Base-by-base conservation (phyloP, 2,113 vertebrate species). In the Microcebus jonahi region DNA sequence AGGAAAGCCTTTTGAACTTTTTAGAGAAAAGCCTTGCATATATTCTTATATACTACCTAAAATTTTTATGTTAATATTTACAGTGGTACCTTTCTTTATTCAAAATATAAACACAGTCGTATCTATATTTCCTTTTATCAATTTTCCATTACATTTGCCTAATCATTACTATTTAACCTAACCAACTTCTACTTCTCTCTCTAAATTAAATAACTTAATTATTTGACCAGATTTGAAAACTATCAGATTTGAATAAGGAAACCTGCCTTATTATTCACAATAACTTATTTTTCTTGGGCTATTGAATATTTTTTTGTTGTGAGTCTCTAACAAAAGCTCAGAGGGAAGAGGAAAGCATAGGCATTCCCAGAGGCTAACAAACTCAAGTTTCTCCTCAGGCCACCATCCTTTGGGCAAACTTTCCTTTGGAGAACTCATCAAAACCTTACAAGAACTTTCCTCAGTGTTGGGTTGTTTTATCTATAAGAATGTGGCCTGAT, bases 141-240 rank as follows among this genome's bases (percentile, higher is more conserved):
- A 67, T n/a, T 96, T 61, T 75, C 39, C 18, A 67, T 61, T 61
- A 59, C 70, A 71, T 27, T 84, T 94, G 84, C 29, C 55, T 73
- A 85, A 67, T 75, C 45, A 57, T 15, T 61, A 6, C 4, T 31
- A 61, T 79, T 80, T 75, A 21, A 59, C 61, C 77, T 92, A 71
- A 77, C 34, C 63, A 89, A 96, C 14, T 94, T 95, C 39, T 91
- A 68, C 59, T 91, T 29, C 21, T 88, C 73, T 63, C 42, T 89
- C 84, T 90, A 93, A 93, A 91, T 68, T 90, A 94, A 92, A 53
- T 50, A 68, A 82, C 10, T 77, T 42, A 27, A 91, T 75, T 87
- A 87, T 76, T 45, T 70, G 42, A 75, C 76, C 77, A 94, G 27
- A 53, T 31, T 29, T 63, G 55, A 88, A 86, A 79, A 39, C 36